A percentile compares a stretch with the other conserved stretches of the same genome.
These are phyloP conservation scores for Perca schrenkii DNA, from an alignment of 2,113 vertebrate species.

Conservation along the genomic window DNA sequence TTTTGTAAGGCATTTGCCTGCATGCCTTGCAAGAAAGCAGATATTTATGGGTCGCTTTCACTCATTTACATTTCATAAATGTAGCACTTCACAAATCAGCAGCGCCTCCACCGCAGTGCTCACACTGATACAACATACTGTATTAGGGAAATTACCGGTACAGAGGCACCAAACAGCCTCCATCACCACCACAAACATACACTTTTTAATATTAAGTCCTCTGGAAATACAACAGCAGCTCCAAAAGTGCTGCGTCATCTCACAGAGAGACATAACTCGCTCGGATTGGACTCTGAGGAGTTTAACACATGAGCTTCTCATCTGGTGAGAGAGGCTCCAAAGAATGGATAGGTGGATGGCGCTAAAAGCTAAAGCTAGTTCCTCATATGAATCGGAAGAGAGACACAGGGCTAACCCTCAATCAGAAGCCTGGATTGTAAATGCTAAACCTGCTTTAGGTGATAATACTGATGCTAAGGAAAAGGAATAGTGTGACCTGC, in stretches of 20 bases:
- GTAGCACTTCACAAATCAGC: background rate
- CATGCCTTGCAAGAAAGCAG: background rate
- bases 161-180: background rate
- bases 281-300: constrained; percentile 29
- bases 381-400: constrained; percentile 7
- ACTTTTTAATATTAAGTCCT: background rate
- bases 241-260: constrained; percentile 48
- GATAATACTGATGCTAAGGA: background rate
- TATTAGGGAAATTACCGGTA: background rate
- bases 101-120: background rate
- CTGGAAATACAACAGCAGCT: constrained; percentile 32
- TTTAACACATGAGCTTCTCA: constrained; percentile 56
- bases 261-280: constrained; percentile 1
- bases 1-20: background rate
- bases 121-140: background rate
- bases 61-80: background rate
- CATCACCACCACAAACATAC: background rate
- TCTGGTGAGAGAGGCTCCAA: constrained; percentile 28
- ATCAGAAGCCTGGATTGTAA: background rate
- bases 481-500: background rate
- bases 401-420: background rate
- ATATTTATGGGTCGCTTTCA: background rate
- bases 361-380: constrained; percentile 41
- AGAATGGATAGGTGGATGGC: constrained; percentile 49
- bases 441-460: constrained; percentile 9